Evolutionary conservation across 2,797 vertebrate species (phyloP), one percentile per base, ranked within the genome.

Genomic region (Urosaurus nigricauda): DNA sequence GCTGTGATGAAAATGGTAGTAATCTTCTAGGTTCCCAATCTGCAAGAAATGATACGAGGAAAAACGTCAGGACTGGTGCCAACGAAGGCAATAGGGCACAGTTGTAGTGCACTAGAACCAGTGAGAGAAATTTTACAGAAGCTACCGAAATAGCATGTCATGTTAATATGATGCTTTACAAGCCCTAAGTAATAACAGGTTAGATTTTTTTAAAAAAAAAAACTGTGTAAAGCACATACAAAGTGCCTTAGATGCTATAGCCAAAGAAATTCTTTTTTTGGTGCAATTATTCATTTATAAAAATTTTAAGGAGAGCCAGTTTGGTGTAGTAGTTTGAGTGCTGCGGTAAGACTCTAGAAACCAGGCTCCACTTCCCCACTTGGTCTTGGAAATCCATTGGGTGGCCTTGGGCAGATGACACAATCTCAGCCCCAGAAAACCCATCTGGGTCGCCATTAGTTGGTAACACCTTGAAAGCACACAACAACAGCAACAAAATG

Each of bases 1-100:
- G 94, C 98, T 98, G 92, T 99, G 98, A 94, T 98, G 98, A 90
- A 98, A 99, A 95, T 99, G 98, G 92, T 99, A 99, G 92, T 98
- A 98, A 90, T 98, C 94, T 79, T 98, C 98, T 96, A 99, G 95
- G 94, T 92, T 97, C 86, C 98, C 98, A n/a, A 99, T 98, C 98
- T 99, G 96, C 75, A 92, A 91, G 56, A 93, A 65, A 94, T 0
- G 93, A 94, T 0, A 75, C 32, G 2, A n/a, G 75, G 58, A 68
- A 79, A 88, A 88, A 56, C 16, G 60, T 71, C 32, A 87, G 29
- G 60, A 74, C 1, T 9, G 26, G 73, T 53, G 13, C 13, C 0
- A 68, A 1, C 2, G 14, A 87, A 32, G 17, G 65, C 9, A 19
- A 21, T 68, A 79, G 37, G 21, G 60, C 51, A 51, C 8, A 58